Evolutionary conservation across 53 echinoderm and acorn worm genomes (phyloP).

Genomic region (Temnopleurus reevesii): DNA sequence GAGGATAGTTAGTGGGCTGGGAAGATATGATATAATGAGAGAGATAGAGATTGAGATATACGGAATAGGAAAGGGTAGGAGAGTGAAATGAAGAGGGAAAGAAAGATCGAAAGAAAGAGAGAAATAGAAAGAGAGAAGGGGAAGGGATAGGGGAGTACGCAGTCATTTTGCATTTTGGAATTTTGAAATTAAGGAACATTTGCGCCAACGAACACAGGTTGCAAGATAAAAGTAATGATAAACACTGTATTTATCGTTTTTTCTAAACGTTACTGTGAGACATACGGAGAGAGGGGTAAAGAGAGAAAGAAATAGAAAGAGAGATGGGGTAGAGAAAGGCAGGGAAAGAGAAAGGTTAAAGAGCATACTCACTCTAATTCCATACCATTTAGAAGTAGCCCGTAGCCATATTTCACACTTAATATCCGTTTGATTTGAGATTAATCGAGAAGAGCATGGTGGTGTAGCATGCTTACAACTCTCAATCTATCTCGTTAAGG

Average conservation of each 20-base stretch:
- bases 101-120: background rate
- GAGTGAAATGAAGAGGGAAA: background rate
- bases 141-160: background rate
- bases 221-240: no score
- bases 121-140: background rate
- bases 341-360: background rate
- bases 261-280: no score
- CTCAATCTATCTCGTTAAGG: conserved; percentile 24
- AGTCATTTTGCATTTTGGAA: no score
- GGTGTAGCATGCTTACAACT: background rate
- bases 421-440: conserved; percentile 47
- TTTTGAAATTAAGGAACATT: no score
- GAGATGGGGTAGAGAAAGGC: background rate
- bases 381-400: conserved; percentile 34
- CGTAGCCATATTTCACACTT: conserved; percentile 20
- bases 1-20: background rate
- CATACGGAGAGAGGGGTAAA: background rate
- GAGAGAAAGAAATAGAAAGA: background rate
- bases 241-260: no score
- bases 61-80: background rate
- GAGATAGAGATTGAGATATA: background rate
- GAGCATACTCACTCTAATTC: conserved; percentile 12
- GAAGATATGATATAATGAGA: background rate
- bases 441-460: conserved; percentile 19
- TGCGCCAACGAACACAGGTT: no score